Conservation (phyloP, 1,140 invertebrate genomes). For the Mylabris phalerata region DNA sequence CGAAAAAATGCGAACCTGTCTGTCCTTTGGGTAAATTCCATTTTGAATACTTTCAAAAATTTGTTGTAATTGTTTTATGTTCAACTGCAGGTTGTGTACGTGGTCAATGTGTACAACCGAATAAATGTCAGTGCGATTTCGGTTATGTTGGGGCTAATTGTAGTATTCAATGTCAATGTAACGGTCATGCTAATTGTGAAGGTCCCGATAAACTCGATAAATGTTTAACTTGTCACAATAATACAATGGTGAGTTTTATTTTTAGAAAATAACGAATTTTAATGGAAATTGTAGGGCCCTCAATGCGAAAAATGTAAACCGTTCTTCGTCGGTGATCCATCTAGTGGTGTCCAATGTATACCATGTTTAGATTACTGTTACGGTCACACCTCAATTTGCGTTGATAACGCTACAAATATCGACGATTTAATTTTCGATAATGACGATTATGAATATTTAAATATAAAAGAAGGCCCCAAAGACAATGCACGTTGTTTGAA, state of each 20-base stretch:
- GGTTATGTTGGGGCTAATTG: conserved; percentile 93
- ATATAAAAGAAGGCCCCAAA: conserved; percentile 56
- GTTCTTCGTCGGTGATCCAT: conserved; percentile 85
- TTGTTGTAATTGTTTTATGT: neutral
- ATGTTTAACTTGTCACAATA: conserved; percentile 84
- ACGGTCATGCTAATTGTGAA: conserved; percentile 87
- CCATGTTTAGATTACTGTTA: conserved; percentile 86
- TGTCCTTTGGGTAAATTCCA: conserved; percentile 56
- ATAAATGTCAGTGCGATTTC: conserved; percentile 86
- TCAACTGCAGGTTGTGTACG: conserved; percentile 66
- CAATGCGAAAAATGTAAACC: conserved; percentile 85
- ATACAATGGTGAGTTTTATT: conserved; percentile 65
- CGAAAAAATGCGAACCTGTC: conserved; percentile 66
- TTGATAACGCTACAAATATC: conserved; percentile 44
- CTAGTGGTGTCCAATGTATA: conserved; percentile 76
- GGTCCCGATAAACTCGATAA: conserved; percentile 74
- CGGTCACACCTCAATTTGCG: conserved; percentile 77
- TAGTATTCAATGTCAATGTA: conserved; percentile 88
- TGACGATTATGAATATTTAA: conserved; percentile 43
- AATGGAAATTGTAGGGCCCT: conserved; percentile 46
- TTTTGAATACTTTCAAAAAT: neutral
- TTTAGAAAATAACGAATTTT: neutral
- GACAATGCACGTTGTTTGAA: conserved; percentile 73
- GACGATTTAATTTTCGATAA: conserved; percentile 33
- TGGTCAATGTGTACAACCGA: conserved; percentile 77